Evolutionary conservation across 2,888 invertebrate species (phyloP).

Genomic region (Eumacrocentrus americanus): DNA sequence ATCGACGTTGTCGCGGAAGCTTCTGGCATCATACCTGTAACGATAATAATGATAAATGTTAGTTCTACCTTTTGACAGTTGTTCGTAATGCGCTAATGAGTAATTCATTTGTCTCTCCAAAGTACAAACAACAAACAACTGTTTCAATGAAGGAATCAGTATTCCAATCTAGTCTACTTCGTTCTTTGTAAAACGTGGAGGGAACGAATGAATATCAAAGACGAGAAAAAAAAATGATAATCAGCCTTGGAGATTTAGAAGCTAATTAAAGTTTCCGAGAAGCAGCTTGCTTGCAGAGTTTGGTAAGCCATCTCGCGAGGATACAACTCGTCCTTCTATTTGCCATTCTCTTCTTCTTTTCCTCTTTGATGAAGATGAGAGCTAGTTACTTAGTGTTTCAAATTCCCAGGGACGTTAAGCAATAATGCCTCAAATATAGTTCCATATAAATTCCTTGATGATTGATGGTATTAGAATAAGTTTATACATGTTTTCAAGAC

Average conservation of each 20-base stretch:
- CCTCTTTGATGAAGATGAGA: neutral
- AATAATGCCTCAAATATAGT: neutral
- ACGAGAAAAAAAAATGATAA: slow-evolving; percentile 35
- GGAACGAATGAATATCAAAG: neutral
- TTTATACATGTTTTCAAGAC: neutral
- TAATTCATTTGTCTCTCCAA: too few species aligned
- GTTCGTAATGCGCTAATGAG: too few species aligned
- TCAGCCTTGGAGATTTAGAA: slow-evolving; percentile 35
- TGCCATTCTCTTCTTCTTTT: neutral
- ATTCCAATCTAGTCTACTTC: too few species aligned
- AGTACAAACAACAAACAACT: too few species aligned
- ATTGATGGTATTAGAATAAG: slow-evolving; percentile 7
- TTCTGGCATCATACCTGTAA: too few species aligned
- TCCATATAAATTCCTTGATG: neutral
- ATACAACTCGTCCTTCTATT: neutral
- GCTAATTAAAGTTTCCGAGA: slow-evolving; percentile 37
- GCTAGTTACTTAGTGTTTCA: neutral
- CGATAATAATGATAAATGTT: too few species aligned
- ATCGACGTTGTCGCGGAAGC: neutral
- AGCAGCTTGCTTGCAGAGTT: slow-evolving; percentile 25
- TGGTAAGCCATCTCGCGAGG: slow-evolving; percentile 15
- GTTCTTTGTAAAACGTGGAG: neutral
- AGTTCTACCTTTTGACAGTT: too few species aligned
- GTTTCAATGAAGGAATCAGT: too few species aligned
- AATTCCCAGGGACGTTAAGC: neutral